phyloP scores from a whole-genome alignment of 2,888 invertebrate genomes.

The Omphaloscelis lunosa region DNA sequence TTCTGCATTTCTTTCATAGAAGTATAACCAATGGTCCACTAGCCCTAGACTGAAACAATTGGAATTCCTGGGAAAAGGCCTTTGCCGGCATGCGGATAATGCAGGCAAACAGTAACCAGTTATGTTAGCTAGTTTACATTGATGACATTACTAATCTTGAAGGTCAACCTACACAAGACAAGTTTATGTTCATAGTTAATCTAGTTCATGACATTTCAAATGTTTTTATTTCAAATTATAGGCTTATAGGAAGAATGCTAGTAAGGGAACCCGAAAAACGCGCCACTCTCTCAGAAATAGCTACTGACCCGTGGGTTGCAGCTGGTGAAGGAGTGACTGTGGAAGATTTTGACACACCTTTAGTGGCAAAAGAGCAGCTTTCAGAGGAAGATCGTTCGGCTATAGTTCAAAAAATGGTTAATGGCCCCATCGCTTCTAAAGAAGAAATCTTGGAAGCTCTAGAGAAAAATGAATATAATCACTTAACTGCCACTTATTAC shows the following conservation, averaged over 20 bases:
- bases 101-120: not conserved
- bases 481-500: constrained; percentile 99
- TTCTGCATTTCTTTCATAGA: not conserved
- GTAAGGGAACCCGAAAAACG: constrained; percentile 98
- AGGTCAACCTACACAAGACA: not conserved
- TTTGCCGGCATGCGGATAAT: not conserved
- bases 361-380: constrained; percentile 97
- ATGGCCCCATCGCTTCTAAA: constrained; percentile 97
- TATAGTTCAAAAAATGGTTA: constrained; percentile 98
- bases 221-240: constrained; percentile 74
- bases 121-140: constrained; percentile 11
- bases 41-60: not conserved
- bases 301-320: constrained; percentile 96
- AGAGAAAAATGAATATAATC: constrained; percentile 99
- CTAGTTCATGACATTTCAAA: not conserved
- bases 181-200: constrained; percentile 7
- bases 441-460: constrained; percentile 98
- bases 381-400: constrained; percentile 97
- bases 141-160: constrained; percentile 6
- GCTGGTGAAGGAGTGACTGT: constrained; percentile 88
- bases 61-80: not conserved
- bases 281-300: constrained; percentile 96
- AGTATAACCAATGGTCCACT: not conserved
- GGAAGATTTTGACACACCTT: constrained; percentile 93
- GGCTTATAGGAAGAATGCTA: constrained; percentile 97